Base-by-base conservation (phyloP, 2,797 vertebrate genomes). In the Bovichtus variegatus region DNA sequence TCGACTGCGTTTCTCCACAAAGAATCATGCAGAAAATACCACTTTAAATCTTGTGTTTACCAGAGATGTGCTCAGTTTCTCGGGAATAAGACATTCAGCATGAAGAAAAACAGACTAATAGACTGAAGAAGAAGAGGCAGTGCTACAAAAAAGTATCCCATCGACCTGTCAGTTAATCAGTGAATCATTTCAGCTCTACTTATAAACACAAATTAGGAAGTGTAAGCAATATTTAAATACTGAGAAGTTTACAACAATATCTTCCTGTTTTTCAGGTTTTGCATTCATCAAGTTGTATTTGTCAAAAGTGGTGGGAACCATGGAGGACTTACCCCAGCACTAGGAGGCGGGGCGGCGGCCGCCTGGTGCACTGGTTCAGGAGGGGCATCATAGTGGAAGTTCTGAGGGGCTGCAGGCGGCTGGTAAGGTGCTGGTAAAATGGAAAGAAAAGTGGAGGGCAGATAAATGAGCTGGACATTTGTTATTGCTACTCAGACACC, bases 341-440 rank as follows among this genome's bases (percentile, higher is more conserved):
- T 90, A 63, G 94, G 85, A 76, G 94, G 91, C 0, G 93, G 92
- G 43, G 91, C 94, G 3, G 93, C 90, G 1, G 93, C 93, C 0
- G 91, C 92, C 79, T 70, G 92, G 43, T 91, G 93, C 75, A 89
- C 91, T 0, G 94, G 94, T 76, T 92, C 92, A 66, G 93, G 69
- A 66, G 83, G 9, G 19, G 94, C 83, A 19, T 96, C 92, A 78
- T 84, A 94, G 81, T 93, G 87, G 90, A 72, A 95, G 92, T 92
- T 92, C 66, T 82, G 89, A 73, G 92, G 81, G 57, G 93, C 86
- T 68, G 91, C 92, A 61, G 94, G 53, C 27, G 80, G 78, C 84
- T 94, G 93, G 82, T 79, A 94, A 62, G 76, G 87, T 86, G 74
- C 87, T 87, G 82, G 43, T 18, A 2, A 53, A 40, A 59, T 57